Evolutionary conservation across 2,797 vertebrate species (phyloP).

Genomic region (Hafferia zeledoni): DNA sequence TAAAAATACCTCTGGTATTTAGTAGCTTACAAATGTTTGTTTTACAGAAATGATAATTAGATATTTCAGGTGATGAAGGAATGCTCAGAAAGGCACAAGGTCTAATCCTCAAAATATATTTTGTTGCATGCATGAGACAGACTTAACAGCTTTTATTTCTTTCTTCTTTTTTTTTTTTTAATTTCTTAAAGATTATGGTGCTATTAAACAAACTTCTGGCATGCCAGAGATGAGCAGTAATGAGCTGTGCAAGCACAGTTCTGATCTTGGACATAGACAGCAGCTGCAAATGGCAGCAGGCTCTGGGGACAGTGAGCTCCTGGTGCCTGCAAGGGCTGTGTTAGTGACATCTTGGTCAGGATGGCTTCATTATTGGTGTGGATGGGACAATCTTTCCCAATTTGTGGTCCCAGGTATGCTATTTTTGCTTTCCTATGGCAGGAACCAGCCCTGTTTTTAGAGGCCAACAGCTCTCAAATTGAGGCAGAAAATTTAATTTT

Average conservation of each 20-base stretch:
- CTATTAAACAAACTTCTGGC: not conserved
- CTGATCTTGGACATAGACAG: not conserved
- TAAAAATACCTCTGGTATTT: conserved; percentile 34
- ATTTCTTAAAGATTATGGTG: not conserved
- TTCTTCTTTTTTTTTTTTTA: not conserved
- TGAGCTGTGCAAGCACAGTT: not conserved
- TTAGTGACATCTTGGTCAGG: not conserved
- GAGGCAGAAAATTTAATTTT: not conserved
- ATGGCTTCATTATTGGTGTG: not conserved
- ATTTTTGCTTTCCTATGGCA: not conserved
- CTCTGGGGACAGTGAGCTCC: not conserved
- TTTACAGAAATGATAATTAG: not conserved
- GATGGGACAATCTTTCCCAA: not conserved
- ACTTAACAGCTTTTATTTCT: not conserved
- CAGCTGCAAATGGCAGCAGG: not conserved
- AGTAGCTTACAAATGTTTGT: not conserved
- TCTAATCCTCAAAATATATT: not conserved
- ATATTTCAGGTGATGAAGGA: not conserved
- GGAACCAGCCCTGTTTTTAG: not conserved
- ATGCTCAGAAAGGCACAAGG: not conserved
- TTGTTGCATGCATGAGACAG: not conserved
- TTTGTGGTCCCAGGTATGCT: not conserved
- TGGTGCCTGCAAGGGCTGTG: not conserved
- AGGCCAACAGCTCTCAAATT: not conserved
- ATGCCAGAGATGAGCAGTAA: not conserved